Evolutionary conservation across 2,888 invertebrate species (phyloP), one percentile per base, ranked within the genome.

Genomic region (Mechanitis messenoides): DNA sequence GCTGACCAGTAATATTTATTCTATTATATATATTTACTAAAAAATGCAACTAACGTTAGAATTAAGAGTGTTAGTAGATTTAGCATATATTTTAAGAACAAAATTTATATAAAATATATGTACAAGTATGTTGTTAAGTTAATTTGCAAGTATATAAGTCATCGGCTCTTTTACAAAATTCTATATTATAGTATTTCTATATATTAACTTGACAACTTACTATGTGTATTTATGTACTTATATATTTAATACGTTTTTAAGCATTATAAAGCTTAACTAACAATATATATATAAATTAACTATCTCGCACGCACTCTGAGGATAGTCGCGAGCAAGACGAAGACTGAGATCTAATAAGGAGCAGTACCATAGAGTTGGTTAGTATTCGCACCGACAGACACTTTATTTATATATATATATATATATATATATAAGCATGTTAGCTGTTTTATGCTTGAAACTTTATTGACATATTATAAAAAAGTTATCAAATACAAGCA

Each of bases 291-390:
- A 57, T 53, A 62, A 58, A 61, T 20, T 62, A 61, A 56, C 57
- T 38, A 42, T 33, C 12, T 12, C 58, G 65, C 64, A 67, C 71
- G 72, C 70, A 77, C 72, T 75, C 75, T 74, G 72, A 69, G 71
- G 78, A 45, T 61, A 60, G 64, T 58, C 68, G 65, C 69, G 71
- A 65, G 72, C 71, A 67, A 79, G 81, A 66, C 80, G 83, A 69
- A 79, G 80, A 63, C 76, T 73, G 67, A 84, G 84, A 64, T 74
- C 76, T 20, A 84, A 81, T 71, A 87, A 83, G 81, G 91, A 89
- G 63, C 86, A 90, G 71, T 91, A 91, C 64, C 90, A 90, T 77
- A 83, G 90, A 80, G 90, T 91, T 85, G 91, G 91, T 91, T 88
- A 87, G 91, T 90, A 89, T 85, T 69, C 63, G 69, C 68, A 70